A percentile compares a stretch with the other conserved stretches of the same genome.
Conservation (phyloP, 1,140 invertebrate genomes). For the Helicoverpa armigera region DNA sequence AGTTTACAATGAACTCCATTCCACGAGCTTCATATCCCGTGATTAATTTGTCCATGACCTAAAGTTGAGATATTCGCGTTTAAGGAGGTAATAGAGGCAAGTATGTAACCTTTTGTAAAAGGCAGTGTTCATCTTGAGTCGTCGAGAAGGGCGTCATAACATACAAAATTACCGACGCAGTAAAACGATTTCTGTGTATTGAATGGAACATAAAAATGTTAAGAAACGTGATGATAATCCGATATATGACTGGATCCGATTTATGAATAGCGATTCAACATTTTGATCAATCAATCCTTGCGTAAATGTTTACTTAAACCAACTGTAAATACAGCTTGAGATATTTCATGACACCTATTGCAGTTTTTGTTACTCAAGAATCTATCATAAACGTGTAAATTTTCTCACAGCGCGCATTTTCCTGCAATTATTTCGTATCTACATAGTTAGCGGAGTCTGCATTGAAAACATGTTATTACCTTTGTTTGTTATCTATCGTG, state of each 20-base stretch:
- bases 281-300: too few species aligned
- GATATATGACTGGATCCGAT: background rate
- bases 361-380: conserved; percentile 6
- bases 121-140: background rate
- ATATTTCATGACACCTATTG: background rate
- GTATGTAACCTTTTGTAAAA: background rate
- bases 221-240: background rate
- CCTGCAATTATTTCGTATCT: conserved; percentile 1
- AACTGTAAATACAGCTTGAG: background rate
- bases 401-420: conserved; percentile 17
- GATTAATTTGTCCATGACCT: too few species aligned
- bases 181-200: background rate
- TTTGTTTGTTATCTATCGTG: background rate
- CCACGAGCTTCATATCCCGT: too few species aligned
- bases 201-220: background rate
- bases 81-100: too few species aligned
- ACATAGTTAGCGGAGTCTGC: background rate
- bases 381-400: conserved; percentile 2
- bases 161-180: background rate
- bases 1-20: too few species aligned
- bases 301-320: too few species aligned
- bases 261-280: background rate
- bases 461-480: conserved; percentile 11
- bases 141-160: background rate
- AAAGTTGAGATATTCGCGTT: too few species aligned